Base-by-base conservation (phyloP, 35 echinoderm and acorn worm genomes). In the Apostichopus parvimensis region DNA sequence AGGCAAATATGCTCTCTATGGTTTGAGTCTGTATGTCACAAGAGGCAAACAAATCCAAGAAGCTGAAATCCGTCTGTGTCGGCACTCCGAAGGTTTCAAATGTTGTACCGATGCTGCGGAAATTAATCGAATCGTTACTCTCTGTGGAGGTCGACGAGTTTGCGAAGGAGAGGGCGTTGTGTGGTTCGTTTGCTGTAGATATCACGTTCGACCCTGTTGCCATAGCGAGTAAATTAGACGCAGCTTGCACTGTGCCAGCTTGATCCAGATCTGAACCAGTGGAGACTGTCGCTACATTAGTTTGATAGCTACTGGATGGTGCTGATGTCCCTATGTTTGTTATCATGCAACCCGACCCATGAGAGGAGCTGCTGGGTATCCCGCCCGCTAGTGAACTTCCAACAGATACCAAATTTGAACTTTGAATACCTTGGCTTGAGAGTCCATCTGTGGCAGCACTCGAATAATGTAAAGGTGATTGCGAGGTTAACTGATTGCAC, bases 1-100 rank as follows among this genome's bases (percentile, higher is more conserved):
- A 77, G 52, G 89, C 71, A 59, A 91, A 91, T 21, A 91, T 91
- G 28, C 89, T 91, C 73, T 91, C 89, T 23, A 79, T 91, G 9
- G 89, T 91, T 79, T 91, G 89, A 28, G 89, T 91, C 15, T 91
- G 72, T 57, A 79, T 91, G 61, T 91, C 89, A 91, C 89, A 91
- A 4, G 72, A 91, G 9, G 71, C 56, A 57, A 91, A 91, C 12
- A 91, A n/a, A 79, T 91, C 89, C 6, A 91, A 7, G 17, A 91
- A 57, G n/a, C 53, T 79, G 9, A 91, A 91, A 54, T 91, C 89
- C 9, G 89, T 91, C 26, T 91, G 89, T 6, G 77, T 91, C 53
- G 89, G 89, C 9, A 91, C 89, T 18, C 89, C 89, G 24, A 78
- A 59, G 3, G 89, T 34, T 34, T 91, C 89, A 55, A 91, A 59